Conservation (phyloP, 2,888 invertebrate genomes). For the Axea sp. region DNA sequence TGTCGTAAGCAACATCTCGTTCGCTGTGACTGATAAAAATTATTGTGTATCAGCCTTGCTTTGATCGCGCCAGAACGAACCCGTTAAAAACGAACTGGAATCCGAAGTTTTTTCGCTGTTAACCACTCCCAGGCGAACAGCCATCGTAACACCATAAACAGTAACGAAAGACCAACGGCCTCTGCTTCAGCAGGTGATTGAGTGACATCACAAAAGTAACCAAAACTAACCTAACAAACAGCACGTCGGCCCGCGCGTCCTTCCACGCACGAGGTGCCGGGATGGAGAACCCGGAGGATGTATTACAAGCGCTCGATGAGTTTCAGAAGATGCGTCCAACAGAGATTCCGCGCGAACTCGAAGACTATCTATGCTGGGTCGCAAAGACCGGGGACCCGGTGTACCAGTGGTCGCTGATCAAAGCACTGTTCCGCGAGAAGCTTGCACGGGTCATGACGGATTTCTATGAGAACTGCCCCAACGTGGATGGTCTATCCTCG, state of each 20-base stretch:
- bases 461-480: slow-evolving; percentile 89
- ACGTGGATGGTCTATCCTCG: slow-evolving; percentile 87
- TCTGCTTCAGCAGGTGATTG: too few relatives aligned
- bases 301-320: slow-evolving; percentile 90
- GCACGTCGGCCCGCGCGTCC: slow-evolving; percentile 4
- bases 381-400: slow-evolving; percentile 97
- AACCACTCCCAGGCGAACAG: background rate
- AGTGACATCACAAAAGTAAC: background rate
- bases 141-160: background rate
- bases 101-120: background rate
- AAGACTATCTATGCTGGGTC: slow-evolving; percentile 93
- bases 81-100: background rate
- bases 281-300: slow-evolving; percentile 93
- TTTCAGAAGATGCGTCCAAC: slow-evolving; percentile 89
- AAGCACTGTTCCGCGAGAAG: slow-evolving; percentile 93
- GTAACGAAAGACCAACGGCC: too few relatives aligned
- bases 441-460: slow-evolving; percentile 91
- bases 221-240: background rate
- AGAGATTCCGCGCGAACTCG: slow-evolving; percentile 92
- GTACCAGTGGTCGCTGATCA: slow-evolving; percentile 94
- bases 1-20: too few relatives aligned
- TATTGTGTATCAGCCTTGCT: slow-evolving; percentile 34
- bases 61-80: slow-evolving; percentile 7
- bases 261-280: slow-evolving; percentile 13
- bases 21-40: too few relatives aligned